Evolutionary conservation across 2,113 vertebrate genomes (phyloP), one percentile per base, ranked within the genome.

Genomic region (Elephas maximus): DNA sequence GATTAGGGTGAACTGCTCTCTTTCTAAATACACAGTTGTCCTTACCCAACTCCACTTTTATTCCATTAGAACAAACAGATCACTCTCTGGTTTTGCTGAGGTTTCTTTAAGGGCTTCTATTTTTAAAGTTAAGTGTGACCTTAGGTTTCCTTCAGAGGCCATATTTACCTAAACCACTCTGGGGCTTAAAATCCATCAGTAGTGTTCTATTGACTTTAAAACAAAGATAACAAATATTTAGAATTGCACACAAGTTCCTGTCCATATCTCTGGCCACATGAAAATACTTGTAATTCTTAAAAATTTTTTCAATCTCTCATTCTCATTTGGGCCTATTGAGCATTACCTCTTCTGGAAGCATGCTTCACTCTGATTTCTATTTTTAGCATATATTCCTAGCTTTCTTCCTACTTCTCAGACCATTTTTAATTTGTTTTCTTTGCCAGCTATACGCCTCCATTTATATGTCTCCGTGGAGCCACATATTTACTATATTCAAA

Each of bases 121-220:
- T 79, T 86, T 71, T 67, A 92, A 97, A 44, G 5, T 37, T 44
- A 80, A 93, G 33, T 44, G 26, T 60, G 57, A 71, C 33, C 88
- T 41, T 24, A 74, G 0, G 18, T 15, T 94, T 86, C 86, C 48
- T 96, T 96, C 85, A 95, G 76, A 97, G 76, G 17, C 18, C 71
- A 93, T 63, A 88, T 95, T 81, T 95, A 98, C 95, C 71, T 95
- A 92, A 96, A 65, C 15, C 53, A 76, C 18, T 6, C 53, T 67
- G 23, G 0, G 60, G 3, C 30, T 90, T 79, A 84, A 87, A 90
- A 90, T 10, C 7, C 10, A 60, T 85, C 81, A 67, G n/a, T 23
- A 14, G 3, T 53, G 0, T 1, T 14, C 15, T 18, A 18, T 37
- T 53, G 63, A 79, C 11, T 71, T 86, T 74, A 73, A 89, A 80